Evolutionary conservation across 2,797 vertebrate genomes (phyloP), one percentile per base, ranked within the genome.

Genomic region (Thalassophryne amazonica): DNA sequence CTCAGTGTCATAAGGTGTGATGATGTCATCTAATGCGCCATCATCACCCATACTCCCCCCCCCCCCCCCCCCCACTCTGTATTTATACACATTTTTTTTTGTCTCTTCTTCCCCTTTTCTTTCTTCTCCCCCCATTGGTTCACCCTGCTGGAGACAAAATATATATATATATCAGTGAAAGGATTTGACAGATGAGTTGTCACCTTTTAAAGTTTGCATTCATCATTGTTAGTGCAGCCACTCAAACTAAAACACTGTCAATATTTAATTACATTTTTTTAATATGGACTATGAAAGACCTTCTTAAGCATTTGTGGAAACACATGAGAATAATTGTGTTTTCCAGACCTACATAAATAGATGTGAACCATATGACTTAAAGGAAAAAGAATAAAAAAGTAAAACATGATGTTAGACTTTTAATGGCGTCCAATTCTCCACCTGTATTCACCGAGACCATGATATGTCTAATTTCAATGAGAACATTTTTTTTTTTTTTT

Each of bases 11-110:
- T 93, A 96, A 23, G 84, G 82, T 21, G 95, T 98, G 59, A 91
- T 76, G 69, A 98, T 91, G 60, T 94, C 81, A 14, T 95, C 88
- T 8, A 98, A 85, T 69, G 92, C 94, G 73, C 90, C 93, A 0
- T 96, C 94, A 49, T 98, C 94, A 32, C 97, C 97, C 62, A 98
- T 92, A 20, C 92, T n/a, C n/a, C n/a, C n/a, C n/a, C n/a, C n/a
- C n/a, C n/a, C n/a, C n/a, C n/a, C n/a, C n/a, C 94, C 9, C 95
- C 96, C 94, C 95, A 98, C 68, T 99, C 96, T 0, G 95, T 98
- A 78, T 98, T 99, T 61, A 99, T 87, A 60, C 96, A 99, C 95
- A 98, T 99, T 80, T 79, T 92, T n/a, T 48, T 42, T 29, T 3
- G 23, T 43, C 7, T 36, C 22, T 9, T 32, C 39, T 13, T 16